Evolutionary conservation across 2,888 invertebrate genomes (phyloP).

Genomic region (Chrysopilus asiliformis): DNA sequence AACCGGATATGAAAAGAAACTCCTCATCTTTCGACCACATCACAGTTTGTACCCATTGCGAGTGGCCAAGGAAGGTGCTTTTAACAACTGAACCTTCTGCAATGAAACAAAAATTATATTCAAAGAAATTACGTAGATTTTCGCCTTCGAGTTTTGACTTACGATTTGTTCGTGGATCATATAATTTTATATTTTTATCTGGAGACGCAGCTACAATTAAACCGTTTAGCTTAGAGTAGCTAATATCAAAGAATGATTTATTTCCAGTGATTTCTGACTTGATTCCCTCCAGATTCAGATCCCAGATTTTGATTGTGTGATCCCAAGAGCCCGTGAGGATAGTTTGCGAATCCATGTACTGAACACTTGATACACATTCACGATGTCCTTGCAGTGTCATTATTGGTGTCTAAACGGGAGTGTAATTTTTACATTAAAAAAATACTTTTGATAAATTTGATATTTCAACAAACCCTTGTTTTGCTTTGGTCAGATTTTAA

Average conservation of each 20-base stretch:
- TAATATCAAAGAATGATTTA: slow-evolving; percentile 79
- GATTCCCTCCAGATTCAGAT: slow-evolving; percentile 70
- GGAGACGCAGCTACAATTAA: slow-evolving; percentile 75
- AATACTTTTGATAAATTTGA: no score
- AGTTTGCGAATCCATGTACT: slow-evolving; percentile 69
- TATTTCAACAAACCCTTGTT: slow-evolving; percentile 48
- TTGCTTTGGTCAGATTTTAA: slow-evolving; percentile 44
- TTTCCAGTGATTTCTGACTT: slow-evolving; percentile 75
- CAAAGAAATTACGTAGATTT: no score
- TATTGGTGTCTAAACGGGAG: slow-evolving; percentile 51
- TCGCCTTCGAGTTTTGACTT: no score
- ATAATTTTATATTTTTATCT: slow-evolving; percentile 80
- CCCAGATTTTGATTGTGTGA: slow-evolving; percentile 90
- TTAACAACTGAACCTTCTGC: slow-evolving; percentile 79
- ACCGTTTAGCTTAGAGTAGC: slow-evolving; percentile 65
- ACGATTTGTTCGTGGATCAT: slow-evolving; percentile 82
- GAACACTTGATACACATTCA: slow-evolving; percentile 73
- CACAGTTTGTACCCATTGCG: slow-evolving; percentile 83
- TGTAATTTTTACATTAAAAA: no score
- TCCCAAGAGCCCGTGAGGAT: slow-evolving; percentile 88
- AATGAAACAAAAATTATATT: no score
- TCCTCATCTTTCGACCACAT: slow-evolving; percentile 75
- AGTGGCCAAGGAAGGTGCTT: slow-evolving; percentile 69
- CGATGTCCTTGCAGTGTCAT: slow-evolving; percentile 84
- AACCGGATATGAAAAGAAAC: slow-evolving; percentile 80